These are phyloP conservation scores for Anastrepha obliqua DNA, from an alignment of 1,140 invertebrate species.

Conservation along the genomic window DNA sequence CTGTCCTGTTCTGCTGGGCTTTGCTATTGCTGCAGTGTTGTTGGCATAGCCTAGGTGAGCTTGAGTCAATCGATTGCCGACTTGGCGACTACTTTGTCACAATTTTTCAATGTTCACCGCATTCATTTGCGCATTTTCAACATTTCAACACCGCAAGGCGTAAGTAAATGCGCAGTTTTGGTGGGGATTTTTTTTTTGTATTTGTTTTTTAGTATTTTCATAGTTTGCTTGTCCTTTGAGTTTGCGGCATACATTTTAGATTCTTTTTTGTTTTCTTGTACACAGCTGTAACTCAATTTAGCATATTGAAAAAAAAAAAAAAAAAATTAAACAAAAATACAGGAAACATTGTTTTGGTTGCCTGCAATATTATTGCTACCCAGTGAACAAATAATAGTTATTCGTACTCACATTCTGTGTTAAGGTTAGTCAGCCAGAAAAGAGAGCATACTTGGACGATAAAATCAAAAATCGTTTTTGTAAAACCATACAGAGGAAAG, in stretches of 20 bases:
- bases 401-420: too few species aligned
- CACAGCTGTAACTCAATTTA: constrained; percentile 37
- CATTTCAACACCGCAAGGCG: constrained; percentile 51
- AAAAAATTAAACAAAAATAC: neutral
- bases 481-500: too few species aligned
- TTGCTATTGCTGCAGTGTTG: neutral
- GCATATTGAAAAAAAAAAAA: neutral
- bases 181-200: neutral
- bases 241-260: neutral
- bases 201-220: neutral
- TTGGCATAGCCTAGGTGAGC: neutral
- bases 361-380: neutral
- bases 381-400: neutral
- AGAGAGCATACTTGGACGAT: too few species aligned
- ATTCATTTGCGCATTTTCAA: constrained; percentile 28
- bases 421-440: too few species aligned
- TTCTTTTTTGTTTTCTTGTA: neutral
- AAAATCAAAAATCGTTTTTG: too few species aligned
- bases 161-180: constrained; percentile 24
- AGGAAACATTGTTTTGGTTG: neutral
- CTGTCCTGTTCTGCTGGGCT: neutral
- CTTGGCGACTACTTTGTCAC: constrained; percentile 50
- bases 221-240: neutral
- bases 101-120: constrained; percentile 37
- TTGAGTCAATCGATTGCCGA: constrained; percentile 15